Base-by-base conservation (phyloP, 2,113 vertebrate genomes). In the Xiphias gladius region DNA sequence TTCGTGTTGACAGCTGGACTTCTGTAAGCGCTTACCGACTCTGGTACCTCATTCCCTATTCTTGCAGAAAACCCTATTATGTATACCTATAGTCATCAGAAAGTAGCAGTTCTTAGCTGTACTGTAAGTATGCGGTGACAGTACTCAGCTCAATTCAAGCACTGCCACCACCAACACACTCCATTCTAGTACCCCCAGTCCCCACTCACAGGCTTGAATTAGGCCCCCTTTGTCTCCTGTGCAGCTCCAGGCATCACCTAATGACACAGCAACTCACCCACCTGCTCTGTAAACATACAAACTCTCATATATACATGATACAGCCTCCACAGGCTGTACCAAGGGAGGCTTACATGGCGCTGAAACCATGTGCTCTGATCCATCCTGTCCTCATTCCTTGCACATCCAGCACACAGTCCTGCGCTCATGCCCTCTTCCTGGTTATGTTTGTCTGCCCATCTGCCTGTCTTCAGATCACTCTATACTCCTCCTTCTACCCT, bases 321-420 rank as follows among this genome's bases (percentile, higher is more conserved):
- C 71, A 67, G 63, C 64, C 57, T 77, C 82, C 91, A 89, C 90
- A 86, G 80, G 89, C 87, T 58, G 65, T 73, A 85, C 79, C 39
- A 41, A 87, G 92, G 89, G 90, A 89, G 84, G 82, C 80, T 86
- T 58, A 73, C 20, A 37, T 80, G 26, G 79, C 54, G 19, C 52
- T 50, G 54, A 43, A 79, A 87, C 76, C 74, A 50, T 77, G 88
- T 82, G 82, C 80, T 86, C 48, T 76, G 55, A 83, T 81, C 73
- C 79, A 68, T 54, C 69, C 86, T 72, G 62, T 83, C 63, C 64
- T 69, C 65, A 24, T 80, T 70, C 71, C 32, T 5, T 59, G 76
- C 69, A 79, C 77, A 79, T 77, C 74, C 63, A 84, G 65, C 76
- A 68, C 73, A 37, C 35, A 41, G 48, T 48, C 72, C 16, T 0